Evolutionary conservation across 2,797 vertebrate genomes (phyloP).

Genomic region (Coracias cyanogaster): DNA sequence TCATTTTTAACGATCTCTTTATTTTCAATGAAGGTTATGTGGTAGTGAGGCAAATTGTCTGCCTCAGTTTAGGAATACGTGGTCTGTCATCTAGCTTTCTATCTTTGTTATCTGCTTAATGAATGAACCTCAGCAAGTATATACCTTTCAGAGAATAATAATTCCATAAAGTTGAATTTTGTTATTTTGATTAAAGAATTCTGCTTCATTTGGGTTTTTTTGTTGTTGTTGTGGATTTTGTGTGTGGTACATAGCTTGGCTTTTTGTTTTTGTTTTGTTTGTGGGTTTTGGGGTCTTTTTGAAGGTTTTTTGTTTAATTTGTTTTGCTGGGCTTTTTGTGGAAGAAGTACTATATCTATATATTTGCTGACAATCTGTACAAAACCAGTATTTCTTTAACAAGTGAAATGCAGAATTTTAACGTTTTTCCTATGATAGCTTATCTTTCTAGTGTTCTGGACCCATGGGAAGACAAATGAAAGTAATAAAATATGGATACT

Average conservation of each 20-base stretch:
- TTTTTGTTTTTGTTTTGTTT: background rate
- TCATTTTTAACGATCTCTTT: conserved; percentile 58
- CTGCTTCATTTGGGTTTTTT: background rate
- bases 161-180: conserved; percentile 11
- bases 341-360: background rate
- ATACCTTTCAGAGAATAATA: background rate
- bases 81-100: background rate
- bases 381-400: background rate
- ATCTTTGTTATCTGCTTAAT: background rate
- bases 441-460: background rate
- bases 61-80: background rate
- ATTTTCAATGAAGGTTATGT: conserved; percentile 18
- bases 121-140: background rate
- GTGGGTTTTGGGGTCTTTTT: accelerated
- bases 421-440: background rate
- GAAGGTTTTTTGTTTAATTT: background rate
- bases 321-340: background rate
- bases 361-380: background rate
- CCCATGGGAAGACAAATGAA: background rate
- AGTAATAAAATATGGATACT: background rate
- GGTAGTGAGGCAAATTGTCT: background rate
- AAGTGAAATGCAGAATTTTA: background rate
- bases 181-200: background rate
- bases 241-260: background rate
- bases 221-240: accelerated